Percentiles rank a stretch among this genome's conserved stretches.
These are phyloP conservation scores for Maconellicoccus hirsutus DNA, from an alignment of 1,140 invertebrate genomes.

Conservation along the genomic window DNA sequence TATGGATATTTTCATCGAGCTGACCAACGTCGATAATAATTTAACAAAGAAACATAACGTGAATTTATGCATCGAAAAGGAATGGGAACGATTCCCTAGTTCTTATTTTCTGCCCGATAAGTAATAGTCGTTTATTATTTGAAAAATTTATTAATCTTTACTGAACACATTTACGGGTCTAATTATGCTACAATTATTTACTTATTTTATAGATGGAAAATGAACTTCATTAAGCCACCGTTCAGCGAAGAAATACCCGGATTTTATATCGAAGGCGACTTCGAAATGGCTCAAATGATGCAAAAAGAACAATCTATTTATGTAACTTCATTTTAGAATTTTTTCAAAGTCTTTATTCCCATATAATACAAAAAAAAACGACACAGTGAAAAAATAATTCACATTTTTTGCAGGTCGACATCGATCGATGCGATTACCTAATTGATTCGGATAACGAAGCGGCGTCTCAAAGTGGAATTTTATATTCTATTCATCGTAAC, in stretches of 20 bases:
- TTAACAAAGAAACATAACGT: slow-evolving; percentile 46
- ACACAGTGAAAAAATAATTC: slow-evolving; percentile 23
- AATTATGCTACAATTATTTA: background rate
- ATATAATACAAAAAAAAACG: no score
- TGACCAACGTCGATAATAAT: slow-evolving; percentile 44
- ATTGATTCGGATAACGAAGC: slow-evolving; percentile 71
- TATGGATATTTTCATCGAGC: slow-evolving; percentile 74
- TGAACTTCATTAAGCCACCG: slow-evolving; percentile 84
- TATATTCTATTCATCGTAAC: slow-evolving; percentile 57
- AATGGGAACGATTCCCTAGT: slow-evolving; percentile 93
- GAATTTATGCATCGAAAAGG: slow-evolving; percentile 91
- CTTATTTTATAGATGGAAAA: slow-evolving; percentile 46
- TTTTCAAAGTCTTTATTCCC: slow-evolving; percentile 1
- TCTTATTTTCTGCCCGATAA: slow-evolving; percentile 86
- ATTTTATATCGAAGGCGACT: slow-evolving; percentile 35
- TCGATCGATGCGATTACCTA: slow-evolving; percentile 70
- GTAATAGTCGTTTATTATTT: slow-evolving; percentile 29
- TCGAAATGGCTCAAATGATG: slow-evolving; percentile 79
- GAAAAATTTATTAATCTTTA: slow-evolving; percentile 14
- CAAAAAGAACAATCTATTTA: slow-evolving; percentile 70
- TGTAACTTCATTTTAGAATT: slow-evolving; percentile 40
- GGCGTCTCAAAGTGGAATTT: slow-evolving; percentile 60
- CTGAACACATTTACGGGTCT: slow-evolving; percentile 2
- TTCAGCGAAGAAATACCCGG: slow-evolving; percentile 88
- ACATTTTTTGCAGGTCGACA: slow-evolving; percentile 51